These are phyloP conservation scores for Abrostola triplasia DNA, from an alignment of 2,888 invertebrate species.

Conservation along the genomic window DNA sequence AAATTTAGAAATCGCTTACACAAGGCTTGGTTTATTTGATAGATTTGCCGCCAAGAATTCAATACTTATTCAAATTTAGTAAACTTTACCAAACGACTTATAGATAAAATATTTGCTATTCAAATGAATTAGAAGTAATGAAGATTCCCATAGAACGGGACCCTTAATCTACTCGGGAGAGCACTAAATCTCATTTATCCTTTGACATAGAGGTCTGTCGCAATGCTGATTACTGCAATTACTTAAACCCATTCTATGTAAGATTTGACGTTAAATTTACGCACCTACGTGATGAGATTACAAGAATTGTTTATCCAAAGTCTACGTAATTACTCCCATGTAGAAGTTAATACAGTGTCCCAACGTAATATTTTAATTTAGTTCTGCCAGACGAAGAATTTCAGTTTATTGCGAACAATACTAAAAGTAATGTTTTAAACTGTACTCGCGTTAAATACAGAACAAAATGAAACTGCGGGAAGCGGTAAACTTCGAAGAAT, in stretches of 20 bases:
- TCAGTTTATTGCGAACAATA: conserved; percentile 37
- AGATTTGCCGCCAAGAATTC: conserved; percentile 12
- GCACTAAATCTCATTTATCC: conserved; percentile 59
- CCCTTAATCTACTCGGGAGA: conserved; percentile 46
- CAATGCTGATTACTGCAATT: conserved; percentile 55
- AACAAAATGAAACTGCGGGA: conserved; percentile 44
- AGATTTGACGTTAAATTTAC: conserved; percentile 26
- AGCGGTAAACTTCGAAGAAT: conserved; percentile 48
- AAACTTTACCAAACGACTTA: conserved; percentile 30
- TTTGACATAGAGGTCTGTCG: conserved; percentile 55
- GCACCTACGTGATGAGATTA: conserved; percentile 37
- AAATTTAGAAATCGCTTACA: conserved; percentile 12
- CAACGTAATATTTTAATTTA: conserved; percentile 39
- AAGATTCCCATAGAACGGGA: conserved; percentile 40
- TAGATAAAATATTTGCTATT: conserved; percentile 42
- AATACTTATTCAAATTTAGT: conserved; percentile 31
- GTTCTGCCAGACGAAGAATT: conserved; percentile 23
- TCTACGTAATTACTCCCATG: conserved; percentile 24
- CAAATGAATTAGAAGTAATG: conserved; percentile 51
- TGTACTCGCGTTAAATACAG: conserved; percentile 26
- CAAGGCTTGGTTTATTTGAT: not conserved
- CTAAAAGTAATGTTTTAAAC: conserved; percentile 35
- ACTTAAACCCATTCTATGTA: conserved; percentile 47
- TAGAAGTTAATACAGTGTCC: conserved; percentile 19
- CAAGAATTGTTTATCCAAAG: conserved; percentile 41